Conservation (phyloP, 1,140 invertebrate genomes). For the Anoplophora glabripennis region DNA sequence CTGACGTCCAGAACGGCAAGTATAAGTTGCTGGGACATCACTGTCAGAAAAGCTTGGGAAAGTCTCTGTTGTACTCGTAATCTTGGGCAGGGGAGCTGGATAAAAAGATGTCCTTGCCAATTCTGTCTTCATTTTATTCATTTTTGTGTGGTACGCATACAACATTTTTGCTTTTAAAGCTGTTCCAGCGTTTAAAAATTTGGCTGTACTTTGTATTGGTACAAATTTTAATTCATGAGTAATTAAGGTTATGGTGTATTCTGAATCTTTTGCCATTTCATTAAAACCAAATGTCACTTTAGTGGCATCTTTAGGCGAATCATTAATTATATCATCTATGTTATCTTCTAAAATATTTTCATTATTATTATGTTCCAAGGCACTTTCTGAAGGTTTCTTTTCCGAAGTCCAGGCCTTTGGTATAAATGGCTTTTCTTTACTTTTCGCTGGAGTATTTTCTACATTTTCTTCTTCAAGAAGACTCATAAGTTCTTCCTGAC, state of each 20-base stretch:
- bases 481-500: not conserved
- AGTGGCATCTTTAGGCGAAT: constrained; percentile 5
- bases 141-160: constrained; percentile 11
- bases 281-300: constrained; percentile 10
- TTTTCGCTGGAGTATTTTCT: not conserved
- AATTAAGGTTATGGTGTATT: not conserved
- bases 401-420: not conserved
- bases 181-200: constrained; percentile 3
- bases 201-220: not conserved
- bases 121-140: not conserved
- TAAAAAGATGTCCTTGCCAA: constrained; percentile 6
- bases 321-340: not conserved
- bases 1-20: constrained; percentile 9
- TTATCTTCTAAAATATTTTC: not conserved
- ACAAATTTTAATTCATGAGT: constrained; percentile 4
- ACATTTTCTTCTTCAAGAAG: not conserved
- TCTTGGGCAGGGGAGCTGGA: not conserved
- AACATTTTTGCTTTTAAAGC: constrained; percentile 6
- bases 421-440: not conserved
- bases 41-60: not conserved
- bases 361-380: not conserved
- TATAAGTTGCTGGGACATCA: constrained; percentile 1
- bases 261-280: constrained; percentile 1
- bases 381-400: not conserved
- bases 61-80: not conserved